Base-by-base conservation (phyloP, 2,888 invertebrate species). In the Pteria penguin region DNA sequence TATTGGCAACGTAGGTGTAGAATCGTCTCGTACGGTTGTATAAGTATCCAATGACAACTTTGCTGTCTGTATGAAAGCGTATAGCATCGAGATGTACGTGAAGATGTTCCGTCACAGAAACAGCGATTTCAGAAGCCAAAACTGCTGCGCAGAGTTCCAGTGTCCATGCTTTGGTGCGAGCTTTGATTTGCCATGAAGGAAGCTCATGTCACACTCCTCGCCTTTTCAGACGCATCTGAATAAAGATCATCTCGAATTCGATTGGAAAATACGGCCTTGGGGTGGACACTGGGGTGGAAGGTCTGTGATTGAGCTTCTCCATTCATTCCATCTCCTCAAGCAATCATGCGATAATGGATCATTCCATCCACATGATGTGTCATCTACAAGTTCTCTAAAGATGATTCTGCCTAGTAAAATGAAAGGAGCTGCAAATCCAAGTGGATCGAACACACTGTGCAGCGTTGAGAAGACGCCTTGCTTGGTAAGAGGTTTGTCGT, bases 141-240 rank as follows among this genome's bases (percentile, higher is more conserved):
- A 83, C 81, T n/a, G 81, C 83, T n/a, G 81, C 78, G 66, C 76
- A 82, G 11, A 81, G 75, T 32, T 85, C 79, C 2, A 85, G 27
- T 79, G 79, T 14, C 81, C 80, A 61, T 26, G 66, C 4, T 33
- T 58, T 4, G 81, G 84, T 5, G 83, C 74, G 1, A 80, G 72
- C 57, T 82, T 84, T 4, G 82, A 61, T 65, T 85, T 85, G 11
- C 84, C 84, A 11, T 83, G 22, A 1, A 83, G 31, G 62, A 81
- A 83, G 26, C 78, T 57, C 14, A 75, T 8, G 11, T 78, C 14
- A 14, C 11, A 8, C 1, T 62, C 18, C 2, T 71, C 71, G 45
- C 84, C 33, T 71, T 72, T 74, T 79, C 80, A 31, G 82, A 83
- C 0, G 84, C 84, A 74, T 85, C 84, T 1, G 76, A 75, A 68